These are phyloP conservation scores for Osedax fenrisi DNA, from an alignment of 2,888 invertebrate species.

Conservation along the genomic window DNA sequence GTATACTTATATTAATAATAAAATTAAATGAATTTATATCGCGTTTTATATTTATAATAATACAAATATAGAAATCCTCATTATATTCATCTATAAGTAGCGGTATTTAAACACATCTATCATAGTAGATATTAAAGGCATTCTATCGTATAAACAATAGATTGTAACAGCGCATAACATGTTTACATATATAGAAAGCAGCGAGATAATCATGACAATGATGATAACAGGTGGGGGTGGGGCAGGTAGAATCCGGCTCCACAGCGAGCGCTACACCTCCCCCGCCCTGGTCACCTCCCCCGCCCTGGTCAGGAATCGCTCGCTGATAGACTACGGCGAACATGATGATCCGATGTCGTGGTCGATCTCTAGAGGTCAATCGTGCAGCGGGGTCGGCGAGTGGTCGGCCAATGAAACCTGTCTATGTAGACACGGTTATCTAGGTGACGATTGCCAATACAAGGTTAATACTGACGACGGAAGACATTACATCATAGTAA, in stretches of 20 bases:
- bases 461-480: not conserved
- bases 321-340: not conserved
- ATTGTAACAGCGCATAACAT: no score
- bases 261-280: not conserved
- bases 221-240: slow-evolving; percentile 40
- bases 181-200: no score
- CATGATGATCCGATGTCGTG: not conserved
- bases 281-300: not conserved
- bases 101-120: no score
- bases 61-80: no score
- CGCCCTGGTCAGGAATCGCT: not conserved
- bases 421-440: slow-evolving; percentile 36
- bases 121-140: no score
- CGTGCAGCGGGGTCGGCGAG: slow-evolving; percentile 22
- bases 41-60: no score
- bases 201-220: no score
- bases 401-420: slow-evolving; percentile 32
- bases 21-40: no score
- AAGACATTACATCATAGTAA: not conserved
- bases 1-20: no score
- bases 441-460: slow-evolving; percentile 40
- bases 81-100: no score
- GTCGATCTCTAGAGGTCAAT: not conserved
- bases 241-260: slow-evolving; percentile 16
- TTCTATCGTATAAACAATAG: no score